Evolutionary conservation across 1,140 invertebrate species (phyloP), one percentile per base, ranked within the genome.

Genomic region (Macrobrachium nipponense): DNA sequence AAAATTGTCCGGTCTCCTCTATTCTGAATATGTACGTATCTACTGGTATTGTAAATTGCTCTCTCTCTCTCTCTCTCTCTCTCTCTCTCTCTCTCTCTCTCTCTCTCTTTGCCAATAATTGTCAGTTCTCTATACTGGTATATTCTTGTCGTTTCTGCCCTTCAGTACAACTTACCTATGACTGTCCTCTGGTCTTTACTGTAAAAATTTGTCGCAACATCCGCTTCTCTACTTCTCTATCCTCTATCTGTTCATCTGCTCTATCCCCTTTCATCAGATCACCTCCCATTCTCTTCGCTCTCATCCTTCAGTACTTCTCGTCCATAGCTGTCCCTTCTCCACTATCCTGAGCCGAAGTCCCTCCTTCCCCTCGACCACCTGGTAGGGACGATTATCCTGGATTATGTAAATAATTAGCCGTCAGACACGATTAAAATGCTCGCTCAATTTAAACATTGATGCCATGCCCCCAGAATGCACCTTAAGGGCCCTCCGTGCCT

Each of bases 371-470:
- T 36, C 60, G 58, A 36, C 81, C 81, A 82, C 81, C 81, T 82
- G 80, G 80, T 10, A 43, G 68, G 18, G 5, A 20, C 51, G 80
- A 82, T 82, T 27, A 82, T 82, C 80, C 80, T 27, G 44, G 80
- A 82, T 82, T 82, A 82, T 82, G 80, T 70, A 82, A 82, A 82
- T 73, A 82, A 82, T 82, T 82, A 70, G 68, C 70, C 60, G 80
- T 82, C 80, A 82, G 68, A 82, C 80, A 61, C 73, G 73, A 82
- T 82, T 82, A 82, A 82, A 82, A 82, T 70, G 80, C 80, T 73
- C 70, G 80, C 70, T 58, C 80, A 82, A 73, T 82, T 82, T 82
- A 82, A 73, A 82, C 80, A 82, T 82, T 82, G 80, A 82, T 82
- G 80, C 80, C 72, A 73, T n/a, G 59, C 20, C 23, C 23, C 68